Evolutionary conservation across 2,113 vertebrate species (phyloP), one percentile per base, ranked within the genome.

Genomic region (Motacilla tschutschensis): DNA sequence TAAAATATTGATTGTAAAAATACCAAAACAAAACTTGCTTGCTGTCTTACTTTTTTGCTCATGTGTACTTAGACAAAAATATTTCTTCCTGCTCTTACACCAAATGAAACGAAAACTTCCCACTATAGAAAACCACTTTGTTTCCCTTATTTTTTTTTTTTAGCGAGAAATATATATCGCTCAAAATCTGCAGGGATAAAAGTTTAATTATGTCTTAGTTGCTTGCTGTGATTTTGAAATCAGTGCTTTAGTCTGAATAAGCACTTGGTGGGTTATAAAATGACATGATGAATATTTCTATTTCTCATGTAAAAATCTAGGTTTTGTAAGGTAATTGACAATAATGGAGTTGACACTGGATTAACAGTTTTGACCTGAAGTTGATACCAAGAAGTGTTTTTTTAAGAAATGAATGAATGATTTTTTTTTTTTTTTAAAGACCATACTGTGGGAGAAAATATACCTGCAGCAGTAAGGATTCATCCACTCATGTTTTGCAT

Each of bases 201-300:
- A 95, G 92, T 96, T 96, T 97, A 96, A 96, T 97, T 96, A 95
- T 94, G 85, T 96, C 88, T 94, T 95, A 95, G 94, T 96, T 95
- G 73, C 95, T 97, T 94, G 95, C 95, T 96, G 95, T 94, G 95
- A 96, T 96, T 93, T 96, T 95, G 83, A 97, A 96, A 96, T 96
- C 94, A 94, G 92, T 91, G 88, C 83, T 92, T 91, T 94, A 95
- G 94, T 94, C 93, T 96, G 94, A 96, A 93, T 95, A 95, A 94
- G 93, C 88, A 94, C 93, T 95, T 93, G 78, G 94, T 94, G 92
- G 87, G 80, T 85, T 95, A 93, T 91, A 93, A 96, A 95, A 96
- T 93, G 79, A 85, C 93, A 91, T 18, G 76, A 92, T 88, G 87
- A 95, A 83, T 97, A 93, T 95, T 94, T 97, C 89, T 95, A 77